Evolutionary conservation across 2,797 vertebrate species (phyloP), one percentile per base, ranked within the genome.

Genomic region (Falco columbarius): DNA sequence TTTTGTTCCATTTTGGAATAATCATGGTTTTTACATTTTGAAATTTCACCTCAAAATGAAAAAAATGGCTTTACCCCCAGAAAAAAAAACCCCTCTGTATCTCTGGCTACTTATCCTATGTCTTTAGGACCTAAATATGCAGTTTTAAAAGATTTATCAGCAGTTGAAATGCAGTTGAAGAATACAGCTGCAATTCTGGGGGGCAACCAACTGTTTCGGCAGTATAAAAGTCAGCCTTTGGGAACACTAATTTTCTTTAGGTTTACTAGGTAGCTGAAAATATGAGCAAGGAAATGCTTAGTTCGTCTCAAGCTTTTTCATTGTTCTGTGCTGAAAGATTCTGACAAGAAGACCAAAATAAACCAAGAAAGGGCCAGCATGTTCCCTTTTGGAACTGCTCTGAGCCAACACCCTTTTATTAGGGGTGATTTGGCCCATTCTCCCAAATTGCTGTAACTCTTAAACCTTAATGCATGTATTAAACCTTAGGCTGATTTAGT

Each of bases 401-500:
- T 7, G n/a, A 68, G 59, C 18, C 70, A 74, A 44, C 3, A 58
- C 5, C 13, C 14, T 71, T 75, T 88, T 74, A 56, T 62, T 18
- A 65, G 20, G 19, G 29, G 52, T 88, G 75, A 82, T 74, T 72
- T 77, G 73, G 49, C 44, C 93, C 56, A 19, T 63, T 95, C 46
- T 94, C 22, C 68, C 49, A 65, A 49, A 1, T 0, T 81, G 24
- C 90, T 88, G 34, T n/a, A 86, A 80, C 77, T 95, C 59, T 89
- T 90, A 90, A 94, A 94, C 67, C 75, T 91, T 59, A 81, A 55
- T 44, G 71, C 72, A 56, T 4, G 6, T 51, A 46, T 36, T 49
- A 91, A 94, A 62, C 34, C 79, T 86, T 54, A 66, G 66, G 54
- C 83, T 82, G 91, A 95, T 96, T 96, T 95, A 91, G 46, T 95